Conservation (phyloP, 2,797 vertebrate genomes). For the Sebastes taczanowskii region DNA sequence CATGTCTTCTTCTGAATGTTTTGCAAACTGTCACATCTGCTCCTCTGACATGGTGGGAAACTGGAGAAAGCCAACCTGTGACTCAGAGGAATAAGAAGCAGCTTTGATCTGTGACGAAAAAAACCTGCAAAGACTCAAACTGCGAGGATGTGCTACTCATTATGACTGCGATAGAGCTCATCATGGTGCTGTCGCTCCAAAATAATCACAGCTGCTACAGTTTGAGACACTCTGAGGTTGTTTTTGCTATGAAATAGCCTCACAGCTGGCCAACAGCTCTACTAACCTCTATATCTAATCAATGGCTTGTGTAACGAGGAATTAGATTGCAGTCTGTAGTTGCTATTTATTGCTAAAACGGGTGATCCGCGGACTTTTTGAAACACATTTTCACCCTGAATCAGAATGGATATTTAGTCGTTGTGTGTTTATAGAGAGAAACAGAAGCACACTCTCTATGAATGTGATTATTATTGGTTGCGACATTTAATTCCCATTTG, state of each 20-base stretch:
- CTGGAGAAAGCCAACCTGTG: constrained; percentile 9
- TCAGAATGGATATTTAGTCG: not conserved
- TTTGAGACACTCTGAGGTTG: not conserved
- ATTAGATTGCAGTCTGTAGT: not conserved
- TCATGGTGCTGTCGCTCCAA: not conserved
- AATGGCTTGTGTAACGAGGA: not conserved
- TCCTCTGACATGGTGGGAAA: constrained; percentile 13
- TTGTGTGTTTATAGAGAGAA: not conserved
- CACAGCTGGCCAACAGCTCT: constrained; percentile 2
- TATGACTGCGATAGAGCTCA: constrained; percentile 42
- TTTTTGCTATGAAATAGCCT: constrained; percentile 10
- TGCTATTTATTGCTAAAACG: constrained; percentile 13
- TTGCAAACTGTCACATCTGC: not conserved
- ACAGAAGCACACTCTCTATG: not conserved
- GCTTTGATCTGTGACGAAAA: constrained; percentile 46
- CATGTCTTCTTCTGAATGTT: not conserved
- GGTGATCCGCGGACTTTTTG: not conserved
- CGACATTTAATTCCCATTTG: constrained; percentile 58
- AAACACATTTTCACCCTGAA: not conserved
- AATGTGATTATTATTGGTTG: constrained; percentile 46
- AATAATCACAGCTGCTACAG: constrained; percentile 36
- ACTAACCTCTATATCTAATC: constrained; percentile 8
- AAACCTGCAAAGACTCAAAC: constrained; percentile 15
- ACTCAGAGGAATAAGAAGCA: constrained; percentile 40
- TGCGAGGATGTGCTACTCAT: constrained; percentile 36